Percentiles rank a stretch among this genome's conserved stretches.
Evolutionary conservation across 2,888 invertebrate species (phyloP).

Genomic region (Kryphioiulus occultus): DNA sequence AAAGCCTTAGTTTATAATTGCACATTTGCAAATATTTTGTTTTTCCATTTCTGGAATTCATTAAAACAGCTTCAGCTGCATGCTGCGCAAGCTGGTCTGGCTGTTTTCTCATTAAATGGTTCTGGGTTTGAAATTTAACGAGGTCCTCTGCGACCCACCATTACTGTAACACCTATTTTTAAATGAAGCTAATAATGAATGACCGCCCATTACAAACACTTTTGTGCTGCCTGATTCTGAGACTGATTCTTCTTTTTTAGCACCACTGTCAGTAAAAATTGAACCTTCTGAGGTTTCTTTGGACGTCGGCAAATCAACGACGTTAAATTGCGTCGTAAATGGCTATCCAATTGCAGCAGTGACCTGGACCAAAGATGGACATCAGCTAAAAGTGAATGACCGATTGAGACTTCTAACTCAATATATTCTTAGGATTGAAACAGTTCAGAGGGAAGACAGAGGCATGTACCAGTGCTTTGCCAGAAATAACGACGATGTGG

Average conservation of each 20-base stretch:
- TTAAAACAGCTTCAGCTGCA: too few species aligned
- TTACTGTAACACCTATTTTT: constrained; percentile 3
- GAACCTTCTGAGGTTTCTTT: constrained; percentile 54
- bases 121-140: not conserved
- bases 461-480: constrained; percentile 67
- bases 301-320: constrained; percentile 60
- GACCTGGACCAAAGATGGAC: constrained; percentile 92
- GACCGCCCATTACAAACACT: not conserved
- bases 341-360: constrained; percentile 84
- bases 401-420: constrained; percentile 50
- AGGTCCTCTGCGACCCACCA: not conserved
- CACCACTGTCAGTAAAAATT: constrained; percentile 51
- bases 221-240: not conserved
- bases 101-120: too few species aligned
- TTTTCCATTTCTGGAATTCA: too few species aligned
- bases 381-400: constrained; percentile 68
- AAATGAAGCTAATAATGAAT: constrained; percentile 33
- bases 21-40: too few species aligned
- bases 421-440: constrained; percentile 57
- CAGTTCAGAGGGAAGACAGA: constrained; percentile 59
- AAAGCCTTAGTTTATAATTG: too few species aligned
- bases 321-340: constrained; percentile 60
- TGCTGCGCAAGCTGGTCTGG: too few species aligned
- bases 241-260: constrained; percentile 45
- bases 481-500: constrained; percentile 82